Evolutionary conservation across 2,888 invertebrate genomes (phyloP), one percentile per base, ranked within the genome.

Genomic region (Eristalis tenax): DNA sequence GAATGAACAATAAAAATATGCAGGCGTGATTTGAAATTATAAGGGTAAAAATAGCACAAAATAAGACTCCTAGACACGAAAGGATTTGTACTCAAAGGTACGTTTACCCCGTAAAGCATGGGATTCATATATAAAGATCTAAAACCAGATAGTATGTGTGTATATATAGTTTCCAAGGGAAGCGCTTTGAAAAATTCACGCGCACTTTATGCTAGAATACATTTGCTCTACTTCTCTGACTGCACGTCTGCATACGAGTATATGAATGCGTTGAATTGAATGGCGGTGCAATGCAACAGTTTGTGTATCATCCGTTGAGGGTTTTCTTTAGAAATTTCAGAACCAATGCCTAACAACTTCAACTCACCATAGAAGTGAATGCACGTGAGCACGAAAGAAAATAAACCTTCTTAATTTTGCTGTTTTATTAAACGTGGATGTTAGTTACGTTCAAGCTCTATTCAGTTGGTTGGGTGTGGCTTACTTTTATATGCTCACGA

Each of bases 141-240:
- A 56, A 73, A 63, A 28, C 32, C 6, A 64, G 43, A 8, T 13
- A 18, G 43, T 23, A 13, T 26, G 18, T 32, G 15, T 59, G 8
- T 4, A 22, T 15, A 6, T 61, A 61, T 28, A 10, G 8, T 8
- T 63, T 4, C 32, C n/a, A 8, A 63, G 18, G 18, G 6, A 13
- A 22, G 8, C 15, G 43, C 32, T 18, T 50, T 50, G 50, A 63
- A 63, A 50, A 32, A 32, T 64, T 63, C 63, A 73, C 73, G 63
- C 63, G 32, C 28, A 64, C 63, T 73, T 73, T 50, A 32, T 50
- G 32, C 63, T 15, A 18, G 43, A n/a, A 1, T 18, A 18, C 28
- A 64, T 43, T 8, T 63, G 73, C 63, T 50, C 73, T 43, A 73
- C 28, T 50, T 73, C 43, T 32, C 11, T 4, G 28, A 18, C n/a